Evolutionary conservation across 2,888 invertebrate genomes (phyloP).

Genomic region (Penaeus monodon): DNA sequence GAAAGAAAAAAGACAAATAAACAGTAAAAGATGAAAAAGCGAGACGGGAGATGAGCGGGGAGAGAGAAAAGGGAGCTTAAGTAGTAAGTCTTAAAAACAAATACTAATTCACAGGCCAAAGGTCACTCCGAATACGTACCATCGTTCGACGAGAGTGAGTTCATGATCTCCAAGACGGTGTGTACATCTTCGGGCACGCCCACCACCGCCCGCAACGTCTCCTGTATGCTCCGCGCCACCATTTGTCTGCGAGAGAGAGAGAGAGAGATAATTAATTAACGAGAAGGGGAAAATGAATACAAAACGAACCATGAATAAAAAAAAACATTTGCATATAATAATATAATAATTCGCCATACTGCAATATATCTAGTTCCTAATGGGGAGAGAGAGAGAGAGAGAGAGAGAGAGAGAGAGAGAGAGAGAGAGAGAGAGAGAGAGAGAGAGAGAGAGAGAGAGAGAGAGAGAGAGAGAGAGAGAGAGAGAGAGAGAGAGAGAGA

Average conservation of each 20-base stretch:
- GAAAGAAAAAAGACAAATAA: neutral
- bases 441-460: too few relatives aligned
- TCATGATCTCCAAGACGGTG: conserved; percentile 49
- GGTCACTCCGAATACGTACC: conserved; percentile 18
- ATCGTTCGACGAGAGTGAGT: conserved; percentile 47
- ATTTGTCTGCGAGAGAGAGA: conserved; percentile 37
- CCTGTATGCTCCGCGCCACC: conserved; percentile 57
- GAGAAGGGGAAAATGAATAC: neutral
- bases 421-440: too few relatives aligned
- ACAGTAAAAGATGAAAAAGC: neutral
- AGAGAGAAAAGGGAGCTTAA: too few relatives aligned
- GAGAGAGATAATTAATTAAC: neutral
- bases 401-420: too few relatives aligned
- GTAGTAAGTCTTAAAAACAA: too few relatives aligned
- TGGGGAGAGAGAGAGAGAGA: too few relatives aligned
- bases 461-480: too few relatives aligned
- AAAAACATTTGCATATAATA: too few relatives aligned
- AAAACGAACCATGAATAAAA: neutral
- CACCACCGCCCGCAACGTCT: conserved; percentile 52
- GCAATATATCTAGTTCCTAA: too few relatives aligned
- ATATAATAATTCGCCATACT: too few relatives aligned
- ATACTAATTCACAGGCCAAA: too few relatives aligned
- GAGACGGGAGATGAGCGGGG: neutral
- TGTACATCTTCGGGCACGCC: conserved; percentile 40
- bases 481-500: too few relatives aligned